Base-by-base conservation (phyloP, 2,113 vertebrate species). In the Isurus oxyrinchus region DNA sequence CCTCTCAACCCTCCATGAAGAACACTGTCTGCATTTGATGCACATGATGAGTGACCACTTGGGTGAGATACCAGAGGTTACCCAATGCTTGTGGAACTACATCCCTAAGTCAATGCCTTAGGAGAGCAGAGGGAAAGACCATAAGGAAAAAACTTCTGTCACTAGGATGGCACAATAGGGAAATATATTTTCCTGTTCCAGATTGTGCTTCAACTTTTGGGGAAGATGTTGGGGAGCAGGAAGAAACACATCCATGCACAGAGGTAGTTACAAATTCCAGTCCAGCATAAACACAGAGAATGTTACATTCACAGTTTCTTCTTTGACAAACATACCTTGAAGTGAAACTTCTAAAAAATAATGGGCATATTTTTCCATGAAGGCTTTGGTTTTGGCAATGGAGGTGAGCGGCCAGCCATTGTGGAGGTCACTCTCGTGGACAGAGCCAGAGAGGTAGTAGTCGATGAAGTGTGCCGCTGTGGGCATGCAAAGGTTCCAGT, bases 381-480 rank as follows among this genome's bases (percentile, higher is more conserved):
- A 98, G 84, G 98, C 97, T 98, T 98, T 98, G 97, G 98, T 98
- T 97, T 99, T 98, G 63, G 98, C 97, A 96, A 98, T 96, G 25
- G 98, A 99, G 96, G 98, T 97, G 94, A 98, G 97, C 0, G 99
- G 98, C 99, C 98, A 99, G 97, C 98, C 98, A 0, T 98, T 98
- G 98, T 98, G 98, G 79, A 99, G 98, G 97, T 99, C 99, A 0
- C 98, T 98, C 96, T 98, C 98, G n/a, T 98, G 98, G 97, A 98
- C 95, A 0, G 99, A 98, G 79, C 97, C 98, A 25, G 97, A 97
- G 97, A 99, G 99, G 98, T 99, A 99, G 98, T 99, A 99, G 98
- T 99, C 98, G n/a, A 99, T 98, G 97, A 99, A 99, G 97, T 99
- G 99, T n/a, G 99, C 99, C 0, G 99, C 98, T 0, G 99, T 99